Base-by-base conservation (phyloP, 2,888 invertebrate species). In the Nemapogon koenigi region DNA sequence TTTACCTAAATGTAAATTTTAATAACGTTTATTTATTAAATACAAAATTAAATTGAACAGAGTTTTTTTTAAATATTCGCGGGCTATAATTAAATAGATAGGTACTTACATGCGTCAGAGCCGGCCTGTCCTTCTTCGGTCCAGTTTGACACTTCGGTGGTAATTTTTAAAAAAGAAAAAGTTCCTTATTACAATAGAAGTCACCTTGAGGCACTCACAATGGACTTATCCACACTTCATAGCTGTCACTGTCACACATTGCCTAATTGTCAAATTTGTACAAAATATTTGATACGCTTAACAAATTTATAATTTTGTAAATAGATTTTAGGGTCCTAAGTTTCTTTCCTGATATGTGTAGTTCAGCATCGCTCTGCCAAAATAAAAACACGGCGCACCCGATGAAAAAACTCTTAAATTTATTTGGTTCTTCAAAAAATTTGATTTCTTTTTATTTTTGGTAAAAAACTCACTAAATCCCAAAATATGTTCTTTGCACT, bases 121-220 rank as follows among this genome's bases (percentile, higher is more conserved):
- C 76, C 62, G 71, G 72, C 62, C 65, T 70, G 64, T 52, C 69
- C 76, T 63, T 68, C 75, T 61, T 75, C 76, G 67, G 69, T 76
- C 76, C 76, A 78, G 75, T 71, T 75, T 73, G 76, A 72, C 70
- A 78, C 72, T 68, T 75, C 56, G 75, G 75, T 70, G 65, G 73
- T 69, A 78, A 78, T 78, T 75, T 76, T 76, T 64, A 57, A 56
- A 70, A 60, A 58, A 62, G 54, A 51, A 66, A 69, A 63, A 63
- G 64, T 62, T 59, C 58, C 60, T 62, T 66, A 52, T 49, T 53
- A 57, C 57, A 64, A 55, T 51, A 46, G 49, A 50, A 51, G 63
- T 65, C 67, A 70, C 66, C 64, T 68, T 16, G 22, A 52, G 50
- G 62, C 45, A 62, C 61, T 57, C 59, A 57, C 65, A 62, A 63